Base-by-base conservation (phyloP, 2,888 invertebrate species). In the Aspidiotus destructor region DNA sequence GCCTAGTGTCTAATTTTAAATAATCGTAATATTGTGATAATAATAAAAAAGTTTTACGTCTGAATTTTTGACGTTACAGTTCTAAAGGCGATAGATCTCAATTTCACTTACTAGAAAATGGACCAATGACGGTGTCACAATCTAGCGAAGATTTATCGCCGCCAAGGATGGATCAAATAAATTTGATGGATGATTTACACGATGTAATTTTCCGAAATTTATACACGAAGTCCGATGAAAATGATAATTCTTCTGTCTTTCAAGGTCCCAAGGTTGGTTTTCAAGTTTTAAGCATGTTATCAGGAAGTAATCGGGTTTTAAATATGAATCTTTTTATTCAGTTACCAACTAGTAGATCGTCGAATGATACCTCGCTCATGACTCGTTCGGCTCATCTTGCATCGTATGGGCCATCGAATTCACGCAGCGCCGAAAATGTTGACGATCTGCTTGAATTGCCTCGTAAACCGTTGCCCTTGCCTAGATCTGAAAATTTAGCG, bases 121-220 rank as follows among this genome's bases (percentile, higher is more conserved):
- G 54, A 7, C 41, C 52, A 13, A 41, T 58, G n/a, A 52, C 68
- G n/a, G 41, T 55, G 28, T 54, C 69, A 15, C 42, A 8, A 13
- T 69, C 69, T 0, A 55, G 57, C 40, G 69, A 69, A 62, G 69
- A 69, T 57, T 55, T 69, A 8, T 74, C 80, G 64, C 79, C 82
- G 74, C 73, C 80, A 63, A 80, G 82, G 74, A 82, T 85, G 75
- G 84, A 85, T 76, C 28, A 28, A 28, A 28, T 28, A 28, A 28
- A 28, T 28, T 79, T 86, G 68, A 82, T 86, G 81, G 83, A 84
- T 72, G 89, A 88, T 77, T 79, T 85, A 74, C 81, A 83, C 72
- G 83, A 84, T 75, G 79, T 84, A 57, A 78, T 84, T 71, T 82
- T 81, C 70, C 68, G 70, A 17, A 68, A 67, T 64, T 71, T 58